These are phyloP conservation scores for Drosophila merina DNA, from an alignment of 2,888 invertebrate species.

Conservation along the genomic window DNA sequence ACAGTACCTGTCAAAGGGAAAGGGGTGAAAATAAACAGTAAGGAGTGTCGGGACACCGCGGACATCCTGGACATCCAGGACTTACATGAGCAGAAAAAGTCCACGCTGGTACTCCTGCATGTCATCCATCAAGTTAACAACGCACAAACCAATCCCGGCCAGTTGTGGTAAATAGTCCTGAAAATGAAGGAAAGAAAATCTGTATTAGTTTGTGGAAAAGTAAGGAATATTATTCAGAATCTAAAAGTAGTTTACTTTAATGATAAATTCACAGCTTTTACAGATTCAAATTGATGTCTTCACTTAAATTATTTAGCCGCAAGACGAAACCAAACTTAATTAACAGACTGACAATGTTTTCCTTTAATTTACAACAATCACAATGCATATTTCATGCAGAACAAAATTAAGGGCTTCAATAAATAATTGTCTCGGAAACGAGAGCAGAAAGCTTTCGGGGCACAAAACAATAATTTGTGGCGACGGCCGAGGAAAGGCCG, in stretches of 20 bases:
- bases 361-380: background rate
- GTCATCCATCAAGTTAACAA: constrained; percentile 87
- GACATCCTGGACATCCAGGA: constrained; percentile 52
- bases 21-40: background rate
- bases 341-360: too few relatives aligned
- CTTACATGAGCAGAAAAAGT: constrained; percentile 87
- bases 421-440: background rate
- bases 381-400: background rate
- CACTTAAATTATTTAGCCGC: too few relatives aligned
- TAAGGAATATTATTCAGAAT: too few relatives aligned
- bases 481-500: background rate
- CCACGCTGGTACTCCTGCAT: constrained; percentile 88
- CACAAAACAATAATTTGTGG: constrained; percentile 3
- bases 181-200: background rate
- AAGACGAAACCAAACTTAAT: too few relatives aligned
- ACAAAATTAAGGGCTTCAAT: background rate
- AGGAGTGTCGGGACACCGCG: background rate
- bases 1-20: constrained; percentile 78
- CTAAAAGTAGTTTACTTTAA: too few relatives aligned
- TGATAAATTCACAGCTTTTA: too few relatives aligned
- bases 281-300: too few relatives aligned
- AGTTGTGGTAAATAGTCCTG: constrained; percentile 85
- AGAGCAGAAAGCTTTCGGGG: background rate
- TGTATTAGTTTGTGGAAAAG: too few relatives aligned
- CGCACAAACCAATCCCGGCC: constrained; percentile 87